Evolutionary conservation across 1,140 invertebrate species (phyloP).

Genomic region (Cotesia typhae): DNA sequence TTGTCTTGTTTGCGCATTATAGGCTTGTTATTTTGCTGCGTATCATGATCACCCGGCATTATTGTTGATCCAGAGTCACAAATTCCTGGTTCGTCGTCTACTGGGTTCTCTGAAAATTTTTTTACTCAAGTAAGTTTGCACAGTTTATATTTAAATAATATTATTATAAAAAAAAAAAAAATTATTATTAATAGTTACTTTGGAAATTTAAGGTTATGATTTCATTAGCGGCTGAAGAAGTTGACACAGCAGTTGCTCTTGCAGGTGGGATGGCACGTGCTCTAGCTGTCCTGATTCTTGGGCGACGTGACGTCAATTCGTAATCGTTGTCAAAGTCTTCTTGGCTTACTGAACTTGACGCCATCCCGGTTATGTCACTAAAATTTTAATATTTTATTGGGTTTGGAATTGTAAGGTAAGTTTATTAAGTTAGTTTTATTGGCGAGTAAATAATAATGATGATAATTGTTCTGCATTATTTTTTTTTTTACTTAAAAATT

Average conservation of each 20-base stretch:
- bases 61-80: slow-evolving; percentile 48
- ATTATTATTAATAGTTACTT: slow-evolving; percentile 41
- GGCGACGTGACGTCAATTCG: slow-evolving; percentile 66
- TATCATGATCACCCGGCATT: slow-evolving; percentile 48
- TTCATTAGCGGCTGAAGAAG: slow-evolving; percentile 28
- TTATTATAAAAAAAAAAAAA: too few species aligned
- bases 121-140: too few species aligned
- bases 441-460: too few species aligned
- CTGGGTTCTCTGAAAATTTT: slow-evolving; percentile 44
- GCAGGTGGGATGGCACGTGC: slow-evolving; percentile 66
- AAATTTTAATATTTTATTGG: not conserved
- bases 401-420: not conserved
- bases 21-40: slow-evolving; percentile 48
- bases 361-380: slow-evolving; percentile 65
- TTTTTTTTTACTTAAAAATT: too few species aligned
- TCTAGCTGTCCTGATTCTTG: slow-evolving; percentile 68
- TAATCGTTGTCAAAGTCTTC: slow-evolving; percentile 73
- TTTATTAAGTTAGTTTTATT: not conserved
- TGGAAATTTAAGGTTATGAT: slow-evolving; percentile 50
- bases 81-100: slow-evolving; percentile 50
- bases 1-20: slow-evolving; percentile 56
- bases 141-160: too few species aligned
- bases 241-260: slow-evolving; percentile 33
- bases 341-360: slow-evolving; percentile 74
- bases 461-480: too few species aligned